Evolutionary conservation across 30 jellyfish, hydroid and myxozoan species (phyloP).

Genomic region (Sanderia malayensis): DNA sequence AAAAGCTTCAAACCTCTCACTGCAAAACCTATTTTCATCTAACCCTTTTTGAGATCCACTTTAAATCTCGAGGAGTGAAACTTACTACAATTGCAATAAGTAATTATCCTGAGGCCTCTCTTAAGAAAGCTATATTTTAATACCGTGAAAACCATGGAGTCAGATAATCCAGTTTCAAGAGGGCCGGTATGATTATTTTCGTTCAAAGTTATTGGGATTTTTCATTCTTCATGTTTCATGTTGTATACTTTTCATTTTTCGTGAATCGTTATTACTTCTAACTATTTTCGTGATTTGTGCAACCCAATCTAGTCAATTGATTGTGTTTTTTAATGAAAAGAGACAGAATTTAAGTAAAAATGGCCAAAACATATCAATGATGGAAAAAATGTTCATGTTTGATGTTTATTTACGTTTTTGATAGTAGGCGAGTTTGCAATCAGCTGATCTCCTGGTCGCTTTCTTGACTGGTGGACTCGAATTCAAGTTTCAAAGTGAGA

Average conservation of each 20-base stretch:
- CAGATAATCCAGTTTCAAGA: neutral
- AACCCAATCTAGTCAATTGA: neutral
- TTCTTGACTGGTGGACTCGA: slow-evolving; percentile 9
- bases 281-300: neutral
- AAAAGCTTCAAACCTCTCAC: neutral
- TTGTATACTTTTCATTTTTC: neutral
- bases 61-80: slow-evolving; percentile 35
- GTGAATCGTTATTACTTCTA: neutral
- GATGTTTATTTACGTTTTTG: neutral
- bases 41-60: slow-evolving; percentile 21
- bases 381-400: neutral
- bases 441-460: slow-evolving; percentile 2
- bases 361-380: slow-evolving; percentile 2
- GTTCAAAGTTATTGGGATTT: neutral
- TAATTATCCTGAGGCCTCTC: neutral
- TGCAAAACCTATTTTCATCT: slow-evolving; percentile 3
- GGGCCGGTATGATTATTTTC: slow-evolving; percentile 1
- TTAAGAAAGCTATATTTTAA: slow-evolving; percentile 15
- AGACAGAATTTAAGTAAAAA: neutral
- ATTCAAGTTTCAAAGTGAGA: slow-evolving; percentile 17
- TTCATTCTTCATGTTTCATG: neutral
- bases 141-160: slow-evolving; percentile 16
- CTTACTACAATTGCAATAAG: slow-evolving; percentile 27
- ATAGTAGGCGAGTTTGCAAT: neutral
- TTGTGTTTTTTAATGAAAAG: neutral